Evolutionary conservation across 2,113 vertebrate genomes (phyloP), one percentile per base, ranked within the genome.

Genomic region (Solea senegalensis): DNA sequence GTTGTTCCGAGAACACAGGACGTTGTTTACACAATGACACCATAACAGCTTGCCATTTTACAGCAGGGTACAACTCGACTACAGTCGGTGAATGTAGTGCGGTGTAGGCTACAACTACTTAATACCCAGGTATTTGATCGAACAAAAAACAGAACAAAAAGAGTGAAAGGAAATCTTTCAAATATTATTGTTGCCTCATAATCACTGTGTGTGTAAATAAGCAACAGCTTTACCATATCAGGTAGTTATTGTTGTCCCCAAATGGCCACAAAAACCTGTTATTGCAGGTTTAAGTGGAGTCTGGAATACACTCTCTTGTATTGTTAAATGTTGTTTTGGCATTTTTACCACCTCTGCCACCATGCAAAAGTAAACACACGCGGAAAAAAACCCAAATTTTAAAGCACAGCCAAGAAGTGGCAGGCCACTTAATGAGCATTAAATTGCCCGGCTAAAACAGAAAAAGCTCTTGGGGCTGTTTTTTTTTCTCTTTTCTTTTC

Each of bases 371-470:
- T 54, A 50, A 54, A 59, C 43, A 34, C 34, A 34, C 21, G 40
- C 26, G 49, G 27, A 39, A 60, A 0, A 4, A 11, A 14, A 55
- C 12, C 2, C 26, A 52, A 65, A 69, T 59, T 7, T 5, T 48
- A 51, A 58, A 7, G 28, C 11, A 5, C 2, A 58, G 27, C 28
- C 43, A 39, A 51, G 3, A 71, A 67, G 11, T n/a, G 45, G 11
- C 45, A 68, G 58, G 12, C 10, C 15, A 46, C 55, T 52, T 65
- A 65, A 68, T 65, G 69, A 65, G 61, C 50, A 52, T 45, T 4
- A 39, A 68, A 67, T 57, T 55, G 52, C 8, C 15, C 7, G 7
- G 3, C 51, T 72, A 51, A 61, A 67, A 63, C 56, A 51, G 52
- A 9, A 27, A 64, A 52, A 52, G 7, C 63, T 51, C 72, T 34